Evolutionary conservation across 2,797 vertebrate genomes (phyloP), one percentile per base, ranked within the genome.

Genomic region (Dromococcyx pavoninus): DNA sequence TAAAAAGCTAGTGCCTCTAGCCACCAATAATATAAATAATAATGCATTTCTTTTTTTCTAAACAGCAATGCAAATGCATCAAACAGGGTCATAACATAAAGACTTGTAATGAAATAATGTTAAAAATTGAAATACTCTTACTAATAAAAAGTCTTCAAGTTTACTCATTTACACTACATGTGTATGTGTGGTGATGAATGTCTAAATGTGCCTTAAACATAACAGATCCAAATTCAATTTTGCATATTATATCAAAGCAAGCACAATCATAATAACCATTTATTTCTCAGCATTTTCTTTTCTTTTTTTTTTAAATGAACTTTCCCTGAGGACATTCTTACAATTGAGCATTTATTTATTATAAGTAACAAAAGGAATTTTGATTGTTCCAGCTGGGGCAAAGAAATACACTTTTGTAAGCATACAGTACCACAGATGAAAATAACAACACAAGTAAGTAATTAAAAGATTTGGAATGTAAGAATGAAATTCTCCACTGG

Each of bases 301-400:
- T 96, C 3, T 93, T 65, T 96, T 94, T 78, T 61, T 67, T 48
- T n/a, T n/a, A n/a, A 96, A 97, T 95, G 94, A 97, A 97, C 81
- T 97, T 96, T 97, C 94, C 96, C 96, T 86, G 69, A 97, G 95
- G 97, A 97, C 74, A 95, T 89, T 95, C 87, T 93, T 91, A 96
- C 80, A 96, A 97, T 91, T 96, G 96, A 97, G 83, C 67, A 91
- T 96, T 98, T 98, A 97, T 97, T 97, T 98, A 97, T 97, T 96
- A 89, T 92, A 96, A 96, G 58, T 77, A 96, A 93, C 89, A 97
- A 96, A 97, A 95, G 86, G 73, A 97, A 92, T 97, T 95, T 94
- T 96, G 84, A 96, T 96, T 96, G 71, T 95, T 96, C 93, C 81
- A 96, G 86, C 86, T 96, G 93, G 96, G 94, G 94, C 61, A 96